A percentile compares a stretch with the other conserved stretches of the same genome.
Conservation (phyloP, 2,888 invertebrate genomes). For the Drosophila bunnanda region DNA sequence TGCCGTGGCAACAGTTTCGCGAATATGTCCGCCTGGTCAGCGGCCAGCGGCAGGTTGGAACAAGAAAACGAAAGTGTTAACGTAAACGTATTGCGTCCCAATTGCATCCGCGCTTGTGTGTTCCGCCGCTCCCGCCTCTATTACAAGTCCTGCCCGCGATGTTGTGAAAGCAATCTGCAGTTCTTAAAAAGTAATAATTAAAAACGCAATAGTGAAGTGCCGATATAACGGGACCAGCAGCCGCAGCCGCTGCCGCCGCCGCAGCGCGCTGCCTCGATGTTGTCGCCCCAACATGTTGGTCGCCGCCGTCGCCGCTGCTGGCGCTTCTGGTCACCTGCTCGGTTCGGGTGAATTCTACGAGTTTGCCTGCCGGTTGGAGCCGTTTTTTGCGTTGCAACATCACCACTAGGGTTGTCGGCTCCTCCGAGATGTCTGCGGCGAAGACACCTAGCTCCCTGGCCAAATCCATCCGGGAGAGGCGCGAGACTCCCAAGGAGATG, state of each 20-base stretch:
- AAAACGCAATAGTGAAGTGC: background rate
- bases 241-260: background rate
- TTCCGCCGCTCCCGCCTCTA: background rate
- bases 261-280: constrained; percentile 6
- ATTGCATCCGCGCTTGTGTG: background rate
- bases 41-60: constrained; percentile 85
- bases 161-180: background rate
- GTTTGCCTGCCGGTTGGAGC: constrained; percentile 55
- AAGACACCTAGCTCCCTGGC: background rate
- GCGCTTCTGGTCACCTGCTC: constrained; percentile 78
- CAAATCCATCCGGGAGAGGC: background rate
- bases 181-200: background rate
- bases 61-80: constrained; percentile 85
- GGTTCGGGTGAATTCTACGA: constrained; percentile 85
- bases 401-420: constrained; percentile 41
- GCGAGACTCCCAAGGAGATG: too few relatives aligned
- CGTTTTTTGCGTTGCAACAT: constrained; percentile 14
- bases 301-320: constrained; percentile 8
- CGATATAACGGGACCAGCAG: constrained; percentile 48
- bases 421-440: constrained; percentile 56
- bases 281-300: constrained; percentile 57
- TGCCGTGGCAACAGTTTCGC: constrained; percentile 55
- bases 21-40: constrained; percentile 82
- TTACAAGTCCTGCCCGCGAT: background rate
- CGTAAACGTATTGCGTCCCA: background rate